Percentiles rank a stretch among this genome's conserved stretches.
phyloP scores from a whole-genome alignment of 1,140 invertebrate genomes.

The Asobara japonica region DNA sequence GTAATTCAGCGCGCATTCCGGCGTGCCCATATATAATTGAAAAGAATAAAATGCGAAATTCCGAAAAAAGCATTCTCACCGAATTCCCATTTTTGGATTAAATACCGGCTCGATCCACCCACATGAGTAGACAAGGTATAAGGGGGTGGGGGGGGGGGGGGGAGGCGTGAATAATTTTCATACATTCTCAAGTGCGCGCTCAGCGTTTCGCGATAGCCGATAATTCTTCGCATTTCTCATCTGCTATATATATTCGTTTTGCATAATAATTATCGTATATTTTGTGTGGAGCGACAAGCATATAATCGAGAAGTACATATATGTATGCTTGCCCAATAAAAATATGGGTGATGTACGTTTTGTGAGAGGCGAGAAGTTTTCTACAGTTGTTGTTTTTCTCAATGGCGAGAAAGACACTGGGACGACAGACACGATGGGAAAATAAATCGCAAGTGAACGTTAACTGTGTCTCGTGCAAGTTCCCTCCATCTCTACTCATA shows the following conservation, averaged over 20 bases:
- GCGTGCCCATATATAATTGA: conserved; percentile 29
- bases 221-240: conserved; percentile 29
- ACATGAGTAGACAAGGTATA: background rate
- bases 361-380: conserved; percentile 5
- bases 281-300: conserved; percentile 27
- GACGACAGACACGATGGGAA: conserved; percentile 2
- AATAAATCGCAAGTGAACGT: conserved; percentile 30
- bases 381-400: background rate
- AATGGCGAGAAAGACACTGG: background rate
- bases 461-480: conserved; percentile 13
- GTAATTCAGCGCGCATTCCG: no score
- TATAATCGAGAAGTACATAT: conserved; percentile 27
- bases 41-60: no score
- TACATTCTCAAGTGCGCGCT: background rate
- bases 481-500: conserved; percentile 5
- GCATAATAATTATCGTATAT: conserved; percentile 40
- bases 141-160: background rate
- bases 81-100: conserved; percentile 10
- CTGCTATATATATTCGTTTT: conserved; percentile 29
- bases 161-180: background rate
- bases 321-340: background rate
- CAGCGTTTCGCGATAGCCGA: conserved; percentile 16
- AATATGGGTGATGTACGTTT: conserved; percentile 9
- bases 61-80: no score
- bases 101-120: background rate